Evolutionary conservation across 2,113 vertebrate species (phyloP).

Genomic region (Todiramphus saurophagus): DNA sequence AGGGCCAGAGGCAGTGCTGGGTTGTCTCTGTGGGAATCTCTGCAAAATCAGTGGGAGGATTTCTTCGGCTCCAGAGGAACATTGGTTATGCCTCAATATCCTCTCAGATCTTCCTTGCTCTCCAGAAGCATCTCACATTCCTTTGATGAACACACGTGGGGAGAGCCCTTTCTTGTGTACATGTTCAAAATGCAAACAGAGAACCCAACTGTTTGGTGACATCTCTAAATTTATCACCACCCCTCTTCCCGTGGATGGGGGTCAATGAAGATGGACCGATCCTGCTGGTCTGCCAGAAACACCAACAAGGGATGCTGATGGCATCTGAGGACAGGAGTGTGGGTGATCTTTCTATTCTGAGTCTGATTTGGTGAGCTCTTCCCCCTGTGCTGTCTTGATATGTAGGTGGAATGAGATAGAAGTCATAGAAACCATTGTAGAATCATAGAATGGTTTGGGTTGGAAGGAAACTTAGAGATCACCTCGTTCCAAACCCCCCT

Average conservation of each 20-base stretch:
- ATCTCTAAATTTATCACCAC: not conserved
- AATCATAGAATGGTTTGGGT: not conserved
- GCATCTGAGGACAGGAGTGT: not conserved
- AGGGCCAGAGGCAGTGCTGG: accelerated
- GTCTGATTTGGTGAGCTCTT: not conserved
- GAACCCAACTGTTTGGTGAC: not conserved
- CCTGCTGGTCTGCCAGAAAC: not conserved
- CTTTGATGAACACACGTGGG: not conserved
- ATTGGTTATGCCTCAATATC: not conserved
- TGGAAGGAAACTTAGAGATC: not conserved
- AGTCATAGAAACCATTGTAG: not conserved
- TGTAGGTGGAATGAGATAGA: not conserved
- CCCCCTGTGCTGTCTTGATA: not conserved
- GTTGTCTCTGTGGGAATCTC: not conserved
- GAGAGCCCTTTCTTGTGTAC: not conserved
- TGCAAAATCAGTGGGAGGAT: not conserved
- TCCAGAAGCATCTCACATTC: not conserved
- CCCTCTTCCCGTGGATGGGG: not conserved
- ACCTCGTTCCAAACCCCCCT: not conserved
- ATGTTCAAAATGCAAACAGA: not conserved
- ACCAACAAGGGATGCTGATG: not conserved
- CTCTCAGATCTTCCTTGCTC: not conserved
- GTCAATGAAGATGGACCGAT: not conserved
- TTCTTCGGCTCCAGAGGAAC: not conserved
- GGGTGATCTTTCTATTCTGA: not conserved